Base-by-base conservation (phyloP, 2,113 vertebrate genomes). In the Canis aureus region DNA sequence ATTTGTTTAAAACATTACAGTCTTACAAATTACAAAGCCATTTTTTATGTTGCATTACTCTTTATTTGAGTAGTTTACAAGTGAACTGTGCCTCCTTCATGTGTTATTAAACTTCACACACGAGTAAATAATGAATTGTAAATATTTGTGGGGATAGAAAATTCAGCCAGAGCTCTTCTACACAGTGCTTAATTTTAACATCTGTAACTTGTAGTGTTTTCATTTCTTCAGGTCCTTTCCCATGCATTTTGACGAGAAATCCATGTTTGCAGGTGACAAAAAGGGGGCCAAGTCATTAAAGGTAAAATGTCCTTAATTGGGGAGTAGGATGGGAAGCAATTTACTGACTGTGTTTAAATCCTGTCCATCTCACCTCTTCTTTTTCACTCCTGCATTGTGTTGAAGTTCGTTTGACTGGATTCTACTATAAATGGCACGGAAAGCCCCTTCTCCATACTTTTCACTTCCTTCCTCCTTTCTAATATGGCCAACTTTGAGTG, bases 211-310 rank as follows among this genome's bases (percentile, higher is more conserved):
- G 32, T 2, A 53, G 15, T n/a, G 11, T 43, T 96, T 57, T 97
- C 96, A 3, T 98, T 97, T 98, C 57, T 89, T 35, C 98, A 99
- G 99, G 98, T 98, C 99, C 3, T 99, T 99, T 95, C 99, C 99
- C 19, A 99, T 99, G 99, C 99, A 99, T 98, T 99, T 99, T 93
- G 99, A 99, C 71, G 99, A 99, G 98, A 99, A 99, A 97, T 99
- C 99, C 96, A 99, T 99, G 99, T 99, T 99, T 97, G 99, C 99
- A 15, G 99, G 99, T 91, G 98, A 99, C 97, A 99, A 99, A 97
- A 99, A 99, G 57, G 99, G 99, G 93, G 99, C 99, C 67, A 99
- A 99, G 73, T 99, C 98, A 2, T 97, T 99, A 84, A 99, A 99
- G 99, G 99, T 99, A 98, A 98, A 87, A 8, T 66, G 59, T 51